Conservation (phyloP, 2,113 vertebrate genomes). For the Empidonax alnorum region DNA sequence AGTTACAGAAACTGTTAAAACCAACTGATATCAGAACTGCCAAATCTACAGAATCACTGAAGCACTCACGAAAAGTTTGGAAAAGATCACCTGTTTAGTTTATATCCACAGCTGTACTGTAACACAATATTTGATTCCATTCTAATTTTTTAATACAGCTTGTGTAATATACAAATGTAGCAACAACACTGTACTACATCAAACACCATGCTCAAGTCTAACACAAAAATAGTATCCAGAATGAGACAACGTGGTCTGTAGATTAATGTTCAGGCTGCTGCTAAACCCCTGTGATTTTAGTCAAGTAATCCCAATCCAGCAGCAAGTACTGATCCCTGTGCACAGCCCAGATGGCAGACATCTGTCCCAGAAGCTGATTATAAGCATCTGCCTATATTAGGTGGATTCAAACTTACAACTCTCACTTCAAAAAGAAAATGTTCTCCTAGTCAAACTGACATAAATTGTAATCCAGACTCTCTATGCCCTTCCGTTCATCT, state of each 20-base stretch:
- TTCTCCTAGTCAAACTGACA: neutral
- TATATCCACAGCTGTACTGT: neutral
- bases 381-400: neutral
- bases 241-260: neutral
- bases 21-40: neutral
- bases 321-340: neutral
- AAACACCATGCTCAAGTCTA: neutral
- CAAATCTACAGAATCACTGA: neutral
- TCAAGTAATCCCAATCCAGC: neutral
- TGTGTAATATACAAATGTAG: neutral
- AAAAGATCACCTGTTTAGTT: neutral
- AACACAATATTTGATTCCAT: neutral
- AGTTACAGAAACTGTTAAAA: neutral
- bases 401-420: neutral
- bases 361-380: neutral
- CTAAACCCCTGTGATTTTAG: neutral
- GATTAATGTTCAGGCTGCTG: neutral
- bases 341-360: accelerated
- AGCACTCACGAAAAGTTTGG: neutral
- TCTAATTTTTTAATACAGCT: neutral
- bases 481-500: neutral
- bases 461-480: neutral
- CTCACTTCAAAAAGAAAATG: neutral
- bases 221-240: neutral
- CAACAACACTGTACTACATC: neutral